Evolutionary conservation across 2,888 invertebrate genomes (phyloP).

Genomic region (Gisinianus flammeolus): DNA sequence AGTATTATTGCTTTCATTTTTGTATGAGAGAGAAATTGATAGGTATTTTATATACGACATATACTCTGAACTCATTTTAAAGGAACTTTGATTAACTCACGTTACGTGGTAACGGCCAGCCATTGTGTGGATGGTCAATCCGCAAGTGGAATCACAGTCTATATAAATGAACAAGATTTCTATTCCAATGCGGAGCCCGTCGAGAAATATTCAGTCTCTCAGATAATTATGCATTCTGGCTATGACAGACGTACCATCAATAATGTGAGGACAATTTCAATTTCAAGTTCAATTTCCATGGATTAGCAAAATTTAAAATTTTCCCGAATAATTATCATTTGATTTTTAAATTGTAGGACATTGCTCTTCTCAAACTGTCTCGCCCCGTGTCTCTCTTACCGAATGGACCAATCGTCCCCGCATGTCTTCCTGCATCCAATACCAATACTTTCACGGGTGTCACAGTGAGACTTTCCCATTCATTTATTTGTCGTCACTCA

Average conservation of each 20-base stretch:
- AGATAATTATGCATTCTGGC: constrained; percentile 37
- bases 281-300: no score
- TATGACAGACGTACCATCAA: constrained; percentile 38
- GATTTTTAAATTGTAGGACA: constrained; percentile 23
- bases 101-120: not conserved
- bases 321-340: not conserved
- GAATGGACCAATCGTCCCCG: constrained; percentile 25
- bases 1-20: no score
- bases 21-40: no score
- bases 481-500: no score
- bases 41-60: no score
- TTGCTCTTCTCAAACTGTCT: constrained; percentile 37
- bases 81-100: not conserved
- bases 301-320: not conserved
- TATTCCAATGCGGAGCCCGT: not conserved
- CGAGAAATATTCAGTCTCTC: not conserved
- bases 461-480: no score
- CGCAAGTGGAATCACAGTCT: not conserved
- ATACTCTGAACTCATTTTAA: not conserved
- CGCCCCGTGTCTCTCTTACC: constrained; percentile 26
- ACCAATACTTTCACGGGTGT: constrained; percentile 27
- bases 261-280: no score
- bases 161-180: constrained; percentile 15
- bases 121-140: constrained; percentile 28
- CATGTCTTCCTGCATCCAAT: constrained; percentile 38